A percentile compares a stretch with the other conserved stretches of the same genome.
phyloP scores from a whole-genome alignment of 2,888 invertebrate genomes.

The Drosophila demipolita region DNA sequence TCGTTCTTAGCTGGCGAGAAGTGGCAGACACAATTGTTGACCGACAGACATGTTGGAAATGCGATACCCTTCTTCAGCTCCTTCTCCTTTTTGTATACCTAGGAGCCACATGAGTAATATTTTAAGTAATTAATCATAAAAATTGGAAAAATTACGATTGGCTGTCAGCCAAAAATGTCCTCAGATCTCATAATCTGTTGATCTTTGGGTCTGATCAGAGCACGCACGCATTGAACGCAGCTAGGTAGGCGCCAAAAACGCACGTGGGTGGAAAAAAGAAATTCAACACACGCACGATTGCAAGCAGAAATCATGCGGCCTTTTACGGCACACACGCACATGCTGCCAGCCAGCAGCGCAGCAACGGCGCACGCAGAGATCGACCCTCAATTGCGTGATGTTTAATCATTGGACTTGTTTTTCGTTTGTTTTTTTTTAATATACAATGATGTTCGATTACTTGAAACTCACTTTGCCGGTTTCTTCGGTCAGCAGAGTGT shows the following conservation, averaged over 20 bases:
- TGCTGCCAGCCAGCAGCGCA: constrained; percentile 33
- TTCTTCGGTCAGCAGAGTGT: constrained; percentile 94
- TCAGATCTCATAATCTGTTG: constrained; percentile 85
- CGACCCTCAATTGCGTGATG: constrained; percentile 76
- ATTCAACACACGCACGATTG: constrained; percentile 35
- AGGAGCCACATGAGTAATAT: not conserved
- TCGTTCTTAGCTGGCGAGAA: constrained; percentile 98
- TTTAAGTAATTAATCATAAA: constrained; percentile 30
- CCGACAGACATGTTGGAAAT: constrained; percentile 99
- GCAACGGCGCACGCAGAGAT: constrained; percentile 37
- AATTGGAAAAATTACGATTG: constrained; percentile 7
- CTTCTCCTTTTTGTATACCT: constrained; percentile 97
- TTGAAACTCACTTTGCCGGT: constrained; percentile 92
- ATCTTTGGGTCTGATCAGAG: constrained; percentile 65
- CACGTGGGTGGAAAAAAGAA: constrained; percentile 53
- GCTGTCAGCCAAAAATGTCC: constrained; percentile 61
- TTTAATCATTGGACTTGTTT: constrained; percentile 82
- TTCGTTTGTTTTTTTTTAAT: not conserved
- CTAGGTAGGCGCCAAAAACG: constrained; percentile 55
- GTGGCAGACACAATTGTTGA: constrained; percentile 99
- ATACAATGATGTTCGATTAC: not conserved
- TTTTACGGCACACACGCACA: constrained; percentile 22
- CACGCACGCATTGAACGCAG: constrained; percentile 20
- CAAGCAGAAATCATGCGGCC: constrained; percentile 34
- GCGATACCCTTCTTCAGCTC: constrained; percentile 99